Evolutionary conservation across 2,888 invertebrate species (phyloP).

Genomic region (Chaitophorus viminalis): DNA sequence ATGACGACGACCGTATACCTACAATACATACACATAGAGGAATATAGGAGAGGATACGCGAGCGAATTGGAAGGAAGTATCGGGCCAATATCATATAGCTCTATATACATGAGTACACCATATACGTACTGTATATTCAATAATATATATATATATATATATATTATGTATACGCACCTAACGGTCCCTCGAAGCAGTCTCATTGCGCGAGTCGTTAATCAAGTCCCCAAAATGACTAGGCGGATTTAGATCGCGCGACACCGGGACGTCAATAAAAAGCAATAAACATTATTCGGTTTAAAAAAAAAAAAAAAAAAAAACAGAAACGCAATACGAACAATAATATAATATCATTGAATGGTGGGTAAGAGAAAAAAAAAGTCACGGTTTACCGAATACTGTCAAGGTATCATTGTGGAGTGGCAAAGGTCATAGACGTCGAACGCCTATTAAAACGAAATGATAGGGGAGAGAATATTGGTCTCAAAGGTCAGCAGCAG

Average conservation of each 20-base stretch:
- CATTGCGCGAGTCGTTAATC: constrained; percentile 51
- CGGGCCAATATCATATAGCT: too few relatives aligned
- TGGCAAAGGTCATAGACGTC: constrained; percentile 57
- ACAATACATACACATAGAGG: background rate
- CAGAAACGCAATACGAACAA: constrained; percentile 21
- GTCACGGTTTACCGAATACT: constrained; percentile 60
- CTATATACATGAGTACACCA: background rate
- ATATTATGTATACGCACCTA: background rate
- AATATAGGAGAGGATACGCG: background rate
- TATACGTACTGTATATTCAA: background rate
- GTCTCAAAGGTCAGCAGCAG: constrained; percentile 57
- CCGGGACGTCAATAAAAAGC: constrained; percentile 48
- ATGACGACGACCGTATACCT: constrained; percentile 15
- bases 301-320: constrained; percentile 35
- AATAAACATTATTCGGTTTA: constrained; percentile 47
- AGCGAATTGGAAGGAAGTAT: too few relatives aligned
- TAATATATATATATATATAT: too few relatives aligned
- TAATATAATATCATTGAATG: constrained; percentile 26
- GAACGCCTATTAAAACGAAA: constrained; percentile 58
- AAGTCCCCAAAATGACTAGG: constrained; percentile 57
- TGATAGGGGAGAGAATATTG: constrained; percentile 55
- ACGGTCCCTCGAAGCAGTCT: constrained; percentile 47
- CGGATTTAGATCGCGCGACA: constrained; percentile 46
- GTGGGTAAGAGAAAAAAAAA: constrained; percentile 35
- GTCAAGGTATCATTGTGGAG: constrained; percentile 58